Percentiles rank a stretch among this genome's conserved stretches.
Conservation (phyloP, 2,888 invertebrate genomes). For the Drosophila mulleri region DNA sequence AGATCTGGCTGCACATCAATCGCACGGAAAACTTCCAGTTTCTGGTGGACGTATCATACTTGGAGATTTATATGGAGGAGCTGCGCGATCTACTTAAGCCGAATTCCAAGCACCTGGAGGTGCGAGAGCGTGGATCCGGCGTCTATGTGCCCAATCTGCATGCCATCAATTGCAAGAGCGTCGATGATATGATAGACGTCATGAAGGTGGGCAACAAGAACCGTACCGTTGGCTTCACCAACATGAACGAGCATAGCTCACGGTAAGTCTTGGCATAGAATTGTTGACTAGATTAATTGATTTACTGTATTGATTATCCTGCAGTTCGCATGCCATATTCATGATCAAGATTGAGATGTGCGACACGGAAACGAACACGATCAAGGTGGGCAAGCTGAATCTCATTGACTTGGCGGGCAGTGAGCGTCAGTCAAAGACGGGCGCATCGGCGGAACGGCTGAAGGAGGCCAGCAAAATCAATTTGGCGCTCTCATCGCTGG, state of each 20-base stretch:
- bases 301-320: neutral
- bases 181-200: slow-evolving; percentile 96
- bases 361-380: slow-evolving; percentile 87
- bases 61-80: slow-evolving; percentile 98
- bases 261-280: slow-evolving; percentile 52
- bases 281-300: neutral
- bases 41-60: slow-evolving; percentile 97
- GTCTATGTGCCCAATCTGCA: slow-evolving; percentile 98
- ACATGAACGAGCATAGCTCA: slow-evolving; percentile 99
- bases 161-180: slow-evolving; percentile 96
- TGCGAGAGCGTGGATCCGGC: slow-evolving; percentile 91
- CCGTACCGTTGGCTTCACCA: slow-evolving; percentile 97
- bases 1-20: slow-evolving; percentile 97
- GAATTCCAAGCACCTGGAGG: slow-evolving; percentile 86
- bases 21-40: slow-evolving; percentile 97
- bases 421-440: slow-evolving; percentile 98
- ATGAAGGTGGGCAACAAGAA: slow-evolving; percentile 97
- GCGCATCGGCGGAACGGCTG: slow-evolving; percentile 95
- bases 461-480: slow-evolving; percentile 99
- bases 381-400: slow-evolving; percentile 96
- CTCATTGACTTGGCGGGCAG: slow-evolving; percentile 99
- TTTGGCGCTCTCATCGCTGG: slow-evolving; percentile 97
- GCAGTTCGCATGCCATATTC: slow-evolving; percentile 98
- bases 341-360: slow-evolving; percentile 98
- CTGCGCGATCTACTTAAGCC: slow-evolving; percentile 91